phyloP scores from a whole-genome alignment of 2,888 invertebrate genomes.

The Caenorhabditis japonica region DNA sequence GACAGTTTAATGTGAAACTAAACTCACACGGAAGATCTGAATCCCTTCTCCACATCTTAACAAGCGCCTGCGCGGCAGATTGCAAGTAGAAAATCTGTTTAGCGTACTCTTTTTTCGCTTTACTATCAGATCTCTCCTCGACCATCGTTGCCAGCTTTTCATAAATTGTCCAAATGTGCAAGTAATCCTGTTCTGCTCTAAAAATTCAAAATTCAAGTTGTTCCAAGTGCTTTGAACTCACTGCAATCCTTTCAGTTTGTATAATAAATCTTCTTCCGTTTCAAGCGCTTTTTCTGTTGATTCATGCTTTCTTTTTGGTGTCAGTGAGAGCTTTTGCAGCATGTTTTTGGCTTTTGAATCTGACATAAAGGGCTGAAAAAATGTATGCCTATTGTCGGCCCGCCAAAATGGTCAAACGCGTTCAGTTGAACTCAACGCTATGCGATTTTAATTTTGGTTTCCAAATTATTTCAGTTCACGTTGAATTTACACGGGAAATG shows the following conservation, averaged over 20 bases:
- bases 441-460: too few relatives aligned
- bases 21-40: slow-evolving; percentile 25
- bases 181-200: slow-evolving; percentile 26
- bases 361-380: too few relatives aligned
- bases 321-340: slow-evolving; percentile 37
- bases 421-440: too few relatives aligned
- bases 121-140: slow-evolving; percentile 10
- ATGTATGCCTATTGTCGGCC: too few relatives aligned
- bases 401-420: too few relatives aligned
- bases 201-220: background rate
- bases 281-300: slow-evolving; percentile 5
- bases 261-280: slow-evolving; percentile 21
- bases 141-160: slow-evolving; percentile 30
- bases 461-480: too few relatives aligned
- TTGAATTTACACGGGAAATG: too few relatives aligned
- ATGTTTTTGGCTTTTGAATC: slow-evolving; percentile 40
- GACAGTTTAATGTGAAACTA: background rate
- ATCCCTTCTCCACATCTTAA: slow-evolving; percentile 22
- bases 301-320: slow-evolving; percentile 30
- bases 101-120: slow-evolving; percentile 16
- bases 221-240: slow-evolving; percentile 15
- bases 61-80: slow-evolving; percentile 13
- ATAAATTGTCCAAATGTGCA: slow-evolving; percentile 16
- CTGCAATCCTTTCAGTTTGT: slow-evolving; percentile 21
- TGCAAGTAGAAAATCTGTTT: slow-evolving; percentile 28